Evolutionary conservation across 2,113 vertebrate genomes (phyloP), one percentile per base, ranked within the genome.

Genomic region (Osmerus eperlanus): DNA sequence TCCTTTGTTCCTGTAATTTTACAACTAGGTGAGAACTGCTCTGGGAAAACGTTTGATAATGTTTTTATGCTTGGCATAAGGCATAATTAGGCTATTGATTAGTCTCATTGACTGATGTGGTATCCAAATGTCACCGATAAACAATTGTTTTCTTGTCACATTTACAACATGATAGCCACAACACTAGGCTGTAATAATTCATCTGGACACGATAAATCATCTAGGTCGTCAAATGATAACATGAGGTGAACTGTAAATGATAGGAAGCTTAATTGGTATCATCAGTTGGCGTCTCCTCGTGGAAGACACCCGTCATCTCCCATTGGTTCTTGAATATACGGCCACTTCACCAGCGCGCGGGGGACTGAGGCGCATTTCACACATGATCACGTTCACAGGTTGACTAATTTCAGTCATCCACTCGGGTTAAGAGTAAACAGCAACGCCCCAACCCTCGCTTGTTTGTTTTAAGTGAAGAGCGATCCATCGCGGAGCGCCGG

Each of bases 401-500:
- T 80, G 79, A 80, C 83, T 87, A 79, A 83, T 85, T 83, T 41
- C 80, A 80, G 82, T 83, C 86, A 77, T 74, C 75, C 78, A 75
- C 78, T 88, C 78, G 65, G 74, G 41, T 70, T 80, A 72, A 67
- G 77, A 47, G 82, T 88, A 86, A 88, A 89, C 91, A 92, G 88
- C 89, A 88, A 89, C 89, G 86, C 88, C 87, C 88, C 83, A 86
- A 83, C 76, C 71, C 54, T 54, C 68, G 81, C 71, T 84, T 91
- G 89, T 91, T 92, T 91, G 89, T 90, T 90, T 85, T 77, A 85
- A 85, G 82, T 81, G 88, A 85, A 78, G 89, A 90, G 36, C 87
- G 87, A 93, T 91, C 89, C 86, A 84, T 91, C 87, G 87, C 86
- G 81, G 60, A 78, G 89, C 81, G 91, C 92, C 87, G 91, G 77